These are phyloP conservation scores for Cassiopea xamachana DNA, from an alignment of 30 jellyfish, hydroid and myxozoan genomes.

Conservation along the genomic window DNA sequence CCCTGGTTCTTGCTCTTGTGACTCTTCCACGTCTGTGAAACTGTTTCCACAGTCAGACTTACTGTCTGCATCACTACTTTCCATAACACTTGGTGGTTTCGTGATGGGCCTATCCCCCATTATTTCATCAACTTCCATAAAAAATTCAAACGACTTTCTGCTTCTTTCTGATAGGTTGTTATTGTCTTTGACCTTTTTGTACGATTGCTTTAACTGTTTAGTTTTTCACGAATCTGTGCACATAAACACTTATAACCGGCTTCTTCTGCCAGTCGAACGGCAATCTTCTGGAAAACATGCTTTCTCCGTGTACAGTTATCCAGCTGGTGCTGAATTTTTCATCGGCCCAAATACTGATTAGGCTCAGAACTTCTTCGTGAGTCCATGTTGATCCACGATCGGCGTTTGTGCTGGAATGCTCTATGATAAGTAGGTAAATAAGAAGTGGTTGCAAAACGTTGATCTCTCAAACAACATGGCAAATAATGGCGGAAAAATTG, in stretches of 20 bases:
- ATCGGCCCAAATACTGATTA: slow-evolving; percentile 19
- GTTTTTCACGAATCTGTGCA: slow-evolving; percentile 26
- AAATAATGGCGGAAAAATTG: neutral
- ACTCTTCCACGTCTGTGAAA: neutral
- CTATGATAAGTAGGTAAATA: neutral
- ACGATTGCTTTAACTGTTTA: slow-evolving; percentile 18
- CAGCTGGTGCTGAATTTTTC: slow-evolving; percentile 26
- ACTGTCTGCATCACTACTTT: neutral
- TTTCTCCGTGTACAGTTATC: slow-evolving; percentile 22
- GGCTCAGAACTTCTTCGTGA: slow-evolving; percentile 22
- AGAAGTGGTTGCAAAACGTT: neutral
- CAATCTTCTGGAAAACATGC: slow-evolving; percentile 24
- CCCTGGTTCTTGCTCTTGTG: neutral
- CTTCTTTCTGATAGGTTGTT: neutral
- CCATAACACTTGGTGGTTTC: slow-evolving; percentile 29
- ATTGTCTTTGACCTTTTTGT: slow-evolving; percentile 17
- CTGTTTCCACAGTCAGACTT: neutral
- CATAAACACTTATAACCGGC: neutral
- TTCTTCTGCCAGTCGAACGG: slow-evolving; percentile 25
- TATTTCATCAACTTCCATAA: slow-evolving; percentile 10
- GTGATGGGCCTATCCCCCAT: slow-evolving; percentile 61
- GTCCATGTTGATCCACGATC: slow-evolving; percentile 5
- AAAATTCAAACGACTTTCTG: slow-evolving; percentile 25
- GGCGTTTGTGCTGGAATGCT: neutral
- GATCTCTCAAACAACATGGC: neutral